A percentile compares a stretch with the other conserved stretches of the same genome.
These are phyloP conservation scores for Drosophila pandora DNA, from an alignment of 1,140 invertebrate genomes.

Conservation along the genomic window DNA sequence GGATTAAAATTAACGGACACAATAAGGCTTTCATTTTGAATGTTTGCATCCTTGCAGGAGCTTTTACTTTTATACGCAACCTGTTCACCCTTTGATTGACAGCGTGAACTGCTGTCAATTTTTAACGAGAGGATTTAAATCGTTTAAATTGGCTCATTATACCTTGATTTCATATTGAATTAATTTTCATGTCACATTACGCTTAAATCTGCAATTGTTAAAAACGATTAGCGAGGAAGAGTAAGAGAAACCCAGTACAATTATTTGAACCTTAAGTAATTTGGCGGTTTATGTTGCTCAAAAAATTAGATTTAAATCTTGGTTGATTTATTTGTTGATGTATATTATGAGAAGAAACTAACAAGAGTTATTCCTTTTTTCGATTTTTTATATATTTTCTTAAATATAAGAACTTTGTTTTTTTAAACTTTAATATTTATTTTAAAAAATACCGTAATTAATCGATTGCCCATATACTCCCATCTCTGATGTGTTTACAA, in stretches of 20 bases:
- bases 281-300: too few species aligned
- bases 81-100: constrained; percentile 50
- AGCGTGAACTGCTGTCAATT: constrained; percentile 37
- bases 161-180: background rate
- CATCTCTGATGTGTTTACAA: constrained; percentile 25
- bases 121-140: constrained; percentile 18
- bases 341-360: background rate
- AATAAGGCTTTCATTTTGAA: constrained; percentile 34
- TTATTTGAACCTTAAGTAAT: too few species aligned
- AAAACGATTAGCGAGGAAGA: too few species aligned
- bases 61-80: constrained; percentile 34
- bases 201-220: too few species aligned
- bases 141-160: constrained; percentile 3
- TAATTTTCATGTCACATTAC: background rate
- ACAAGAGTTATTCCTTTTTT: too few species aligned
- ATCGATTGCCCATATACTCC: background rate
- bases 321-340: background rate
- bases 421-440: background rate
- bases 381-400: background rate
- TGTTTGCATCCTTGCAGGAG: background rate
- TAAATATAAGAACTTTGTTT: too few species aligned
- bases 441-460: background rate
- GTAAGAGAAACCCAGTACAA: too few species aligned
- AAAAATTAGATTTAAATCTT: background rate
- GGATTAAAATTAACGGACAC: constrained; percentile 5